Evolutionary conservation across 2,797 vertebrate species (phyloP).

Genomic region (Meriones psammophilus): DNA sequence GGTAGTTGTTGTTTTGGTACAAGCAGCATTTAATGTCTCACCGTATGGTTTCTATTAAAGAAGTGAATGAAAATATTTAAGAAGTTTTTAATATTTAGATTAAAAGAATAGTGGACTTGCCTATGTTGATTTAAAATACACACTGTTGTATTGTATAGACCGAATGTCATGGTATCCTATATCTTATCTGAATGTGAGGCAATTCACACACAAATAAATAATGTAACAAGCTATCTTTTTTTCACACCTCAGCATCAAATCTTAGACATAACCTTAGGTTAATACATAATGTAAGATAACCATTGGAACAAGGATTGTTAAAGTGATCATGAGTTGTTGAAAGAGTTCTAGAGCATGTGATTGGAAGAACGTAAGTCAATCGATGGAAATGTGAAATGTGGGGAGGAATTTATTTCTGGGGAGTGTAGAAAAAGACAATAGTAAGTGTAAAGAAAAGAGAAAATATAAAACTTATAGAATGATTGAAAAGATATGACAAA

Average conservation of each 20-base stretch:
- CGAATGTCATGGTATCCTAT: background rate
- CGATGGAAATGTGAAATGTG: background rate
- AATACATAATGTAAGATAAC: background rate
- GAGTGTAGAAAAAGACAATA: background rate
- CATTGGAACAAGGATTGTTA: background rate
- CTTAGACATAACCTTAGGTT: background rate
- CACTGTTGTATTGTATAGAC: background rate
- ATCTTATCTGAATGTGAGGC: background rate
- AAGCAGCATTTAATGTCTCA: background rate
- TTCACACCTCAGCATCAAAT: background rate
- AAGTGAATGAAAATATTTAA: background rate
- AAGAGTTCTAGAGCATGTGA: background rate
- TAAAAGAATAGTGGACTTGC: background rate
- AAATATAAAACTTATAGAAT: background rate
- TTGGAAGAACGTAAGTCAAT: background rate
- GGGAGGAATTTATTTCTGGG: background rate
- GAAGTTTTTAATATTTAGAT: background rate
- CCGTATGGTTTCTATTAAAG: background rate
- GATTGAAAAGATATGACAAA: too few species aligned
- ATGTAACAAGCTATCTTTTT: background rate
- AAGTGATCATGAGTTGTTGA: background rate
- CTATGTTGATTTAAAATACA: background rate
- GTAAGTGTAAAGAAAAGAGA: background rate
- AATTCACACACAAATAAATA: background rate
- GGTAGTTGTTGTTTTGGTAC: background rate